These are phyloP conservation scores for Leucoptera coffeella DNA, from an alignment of 2,888 invertebrate species.

Conservation along the genomic window DNA sequence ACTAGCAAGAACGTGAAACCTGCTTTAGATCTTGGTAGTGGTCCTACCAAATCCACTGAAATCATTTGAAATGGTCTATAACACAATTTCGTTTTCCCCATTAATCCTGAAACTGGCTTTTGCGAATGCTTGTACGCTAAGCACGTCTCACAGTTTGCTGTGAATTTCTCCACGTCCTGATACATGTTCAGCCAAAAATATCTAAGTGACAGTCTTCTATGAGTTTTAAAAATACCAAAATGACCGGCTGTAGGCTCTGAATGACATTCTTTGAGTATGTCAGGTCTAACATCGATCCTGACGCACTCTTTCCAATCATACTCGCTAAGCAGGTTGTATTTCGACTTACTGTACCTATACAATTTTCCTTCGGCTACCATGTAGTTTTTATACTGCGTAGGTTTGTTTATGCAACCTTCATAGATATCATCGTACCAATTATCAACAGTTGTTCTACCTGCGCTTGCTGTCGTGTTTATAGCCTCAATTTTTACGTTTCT, in stretches of 20 bases:
- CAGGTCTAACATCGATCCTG: neutral
- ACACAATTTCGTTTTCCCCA: slow-evolving; percentile 9
- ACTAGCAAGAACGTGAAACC: slow-evolving; percentile 6
- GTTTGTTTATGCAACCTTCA: neutral
- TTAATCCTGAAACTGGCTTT: slow-evolving; percentile 6
- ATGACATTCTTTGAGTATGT: neutral
- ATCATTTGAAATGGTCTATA: slow-evolving; percentile 8
- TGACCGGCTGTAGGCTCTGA: slow-evolving; percentile 2
- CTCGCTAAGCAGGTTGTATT: neutral
- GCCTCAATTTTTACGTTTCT: neutral
- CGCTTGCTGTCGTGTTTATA: neutral
- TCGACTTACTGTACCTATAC: neutral
- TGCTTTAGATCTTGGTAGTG: slow-evolving; percentile 8
- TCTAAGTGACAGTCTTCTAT: slow-evolving; percentile 7
- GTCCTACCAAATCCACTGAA: slow-evolving; percentile 7
- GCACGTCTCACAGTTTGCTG: slow-evolving; percentile 6
- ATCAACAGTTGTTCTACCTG: neutral
- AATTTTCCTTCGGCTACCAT: neutral
- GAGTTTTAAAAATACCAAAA: slow-evolving; percentile 8
- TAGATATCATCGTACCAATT: slow-evolving; percentile 1
- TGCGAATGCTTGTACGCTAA: slow-evolving; percentile 6
- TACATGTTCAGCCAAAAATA: slow-evolving; percentile 9
- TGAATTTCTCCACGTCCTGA: slow-evolving; percentile 7
- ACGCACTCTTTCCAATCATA: slow-evolving; percentile 1
- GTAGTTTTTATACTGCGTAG: neutral